Evolutionary conservation across 2,797 vertebrate genomes (phyloP).

Genomic region (Sebastes diploproa): DNA sequence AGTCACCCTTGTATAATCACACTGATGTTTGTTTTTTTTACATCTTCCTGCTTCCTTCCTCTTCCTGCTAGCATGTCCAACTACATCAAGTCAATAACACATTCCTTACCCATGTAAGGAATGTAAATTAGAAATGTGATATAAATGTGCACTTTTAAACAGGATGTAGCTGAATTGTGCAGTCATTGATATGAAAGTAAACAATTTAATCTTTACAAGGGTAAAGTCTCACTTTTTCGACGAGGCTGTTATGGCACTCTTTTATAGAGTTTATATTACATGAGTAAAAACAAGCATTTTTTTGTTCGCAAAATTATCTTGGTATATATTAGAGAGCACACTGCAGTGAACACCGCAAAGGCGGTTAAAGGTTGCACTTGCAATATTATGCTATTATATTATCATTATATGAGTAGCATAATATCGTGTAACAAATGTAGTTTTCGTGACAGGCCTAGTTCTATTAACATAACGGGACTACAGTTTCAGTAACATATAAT

Average conservation of each 20-base stretch:
- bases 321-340: neutral
- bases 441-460: too few species aligned
- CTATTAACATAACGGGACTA: neutral
- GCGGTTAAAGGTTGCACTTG: too few species aligned
- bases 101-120: neutral
- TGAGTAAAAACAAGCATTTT: neutral
- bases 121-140: neutral
- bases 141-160: neutral
- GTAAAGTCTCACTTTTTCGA: neutral
- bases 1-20: neutral
- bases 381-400: too few species aligned
- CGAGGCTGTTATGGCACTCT: neutral
- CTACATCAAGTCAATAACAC: neutral
- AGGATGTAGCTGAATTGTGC: neutral
- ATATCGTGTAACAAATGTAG: too few species aligned
- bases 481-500: too few species aligned
- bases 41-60: neutral
- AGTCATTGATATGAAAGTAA: neutral
- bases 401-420: too few species aligned
- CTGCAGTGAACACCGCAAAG: neutral
- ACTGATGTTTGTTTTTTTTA: neutral
- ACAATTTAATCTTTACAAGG: neutral
- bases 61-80: neutral
- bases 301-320: neutral
- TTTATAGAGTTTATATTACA: neutral